These are phyloP conservation scores for Cromileptes altivelis DNA, from an alignment of 2,113 vertebrate species.

Conservation along the genomic window DNA sequence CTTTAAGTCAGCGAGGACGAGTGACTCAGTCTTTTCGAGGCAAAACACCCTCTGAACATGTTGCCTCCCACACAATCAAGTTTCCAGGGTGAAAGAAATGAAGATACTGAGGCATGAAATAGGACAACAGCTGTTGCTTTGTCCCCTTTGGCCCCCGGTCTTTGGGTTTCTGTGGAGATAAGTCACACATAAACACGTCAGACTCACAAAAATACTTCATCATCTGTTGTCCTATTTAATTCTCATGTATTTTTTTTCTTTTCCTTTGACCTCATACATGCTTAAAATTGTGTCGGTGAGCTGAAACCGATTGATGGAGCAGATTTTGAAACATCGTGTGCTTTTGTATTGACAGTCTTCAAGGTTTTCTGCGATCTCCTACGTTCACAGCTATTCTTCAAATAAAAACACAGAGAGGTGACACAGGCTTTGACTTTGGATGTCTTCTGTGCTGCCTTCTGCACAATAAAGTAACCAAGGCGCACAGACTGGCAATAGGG, in stretches of 20 bases:
- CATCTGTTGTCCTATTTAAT: neutral
- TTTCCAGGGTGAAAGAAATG: conserved; percentile 34
- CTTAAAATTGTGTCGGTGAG: neutral
- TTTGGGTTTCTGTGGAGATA: conserved; percentile 21
- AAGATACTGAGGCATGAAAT: conserved; percentile 41
- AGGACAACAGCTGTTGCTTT: conserved; percentile 47
- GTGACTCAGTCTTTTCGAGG: conserved; percentile 47
- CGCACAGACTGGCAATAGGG: neutral
- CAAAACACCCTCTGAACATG: conserved; percentile 22
- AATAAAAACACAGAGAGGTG: conserved; percentile 4
- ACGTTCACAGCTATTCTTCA: neutral
- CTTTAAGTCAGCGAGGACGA: conserved; percentile 21
- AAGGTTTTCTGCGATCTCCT: neutral
- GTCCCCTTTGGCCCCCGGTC: conserved; percentile 31
- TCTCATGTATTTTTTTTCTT: neutral
- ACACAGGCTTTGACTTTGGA: conserved; percentile 25
- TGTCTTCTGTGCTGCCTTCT: conserved; percentile 20
- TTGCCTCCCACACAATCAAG: conserved; percentile 50
- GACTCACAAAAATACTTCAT: neutral
- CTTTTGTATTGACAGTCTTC: neutral
- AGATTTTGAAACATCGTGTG: neutral
- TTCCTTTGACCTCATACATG: neutral
- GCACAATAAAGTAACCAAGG: conserved; percentile 1
- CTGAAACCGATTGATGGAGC: neutral
- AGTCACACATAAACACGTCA: neutral